Evolutionary conservation across 2,113 vertebrate species (phyloP).

Genomic region (Camelus dromedarius): DNA sequence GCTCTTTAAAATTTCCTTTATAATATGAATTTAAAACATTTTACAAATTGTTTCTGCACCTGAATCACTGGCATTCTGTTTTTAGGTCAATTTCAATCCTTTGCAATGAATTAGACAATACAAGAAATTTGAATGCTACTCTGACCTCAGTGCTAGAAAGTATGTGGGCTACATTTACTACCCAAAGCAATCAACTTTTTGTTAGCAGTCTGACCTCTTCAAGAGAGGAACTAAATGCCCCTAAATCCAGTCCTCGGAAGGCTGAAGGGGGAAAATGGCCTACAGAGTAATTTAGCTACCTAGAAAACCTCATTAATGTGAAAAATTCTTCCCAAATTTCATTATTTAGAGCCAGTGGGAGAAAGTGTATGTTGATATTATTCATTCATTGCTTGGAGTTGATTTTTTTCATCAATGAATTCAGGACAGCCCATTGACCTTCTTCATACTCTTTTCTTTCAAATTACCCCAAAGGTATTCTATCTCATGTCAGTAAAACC

Average conservation of each 20-base stretch:
- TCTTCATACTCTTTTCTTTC: constrained; percentile 26
- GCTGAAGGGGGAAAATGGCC: not conserved
- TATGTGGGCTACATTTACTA: not conserved
- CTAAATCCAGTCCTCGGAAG: not conserved
- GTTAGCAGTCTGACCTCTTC: not conserved
- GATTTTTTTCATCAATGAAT: constrained; percentile 44
- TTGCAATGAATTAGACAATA: constrained; percentile 27
- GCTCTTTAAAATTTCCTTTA: constrained; percentile 40
- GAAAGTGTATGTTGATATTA: not conserved
- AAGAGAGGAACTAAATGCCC: constrained; percentile 46
- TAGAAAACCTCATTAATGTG: constrained; percentile 27
- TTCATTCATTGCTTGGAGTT: not conserved
- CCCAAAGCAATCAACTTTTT: not conserved
- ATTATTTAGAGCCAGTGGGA: not conserved
- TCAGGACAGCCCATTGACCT: not conserved
- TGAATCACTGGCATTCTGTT: constrained; percentile 18
- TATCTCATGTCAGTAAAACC: constrained; percentile 2
- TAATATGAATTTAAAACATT: not conserved
- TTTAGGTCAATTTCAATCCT: constrained; percentile 29
- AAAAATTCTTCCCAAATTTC: constrained; percentile 46
- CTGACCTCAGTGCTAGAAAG: not conserved
- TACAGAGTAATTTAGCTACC: not conserved
- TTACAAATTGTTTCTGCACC: constrained; percentile 36
- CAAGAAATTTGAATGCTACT: not conserved
- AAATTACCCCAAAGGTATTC: constrained; percentile 15